phyloP scores from a whole-genome alignment of 2,797 vertebrate genomes.

The Pteronotus mesoamericanus region DNA sequence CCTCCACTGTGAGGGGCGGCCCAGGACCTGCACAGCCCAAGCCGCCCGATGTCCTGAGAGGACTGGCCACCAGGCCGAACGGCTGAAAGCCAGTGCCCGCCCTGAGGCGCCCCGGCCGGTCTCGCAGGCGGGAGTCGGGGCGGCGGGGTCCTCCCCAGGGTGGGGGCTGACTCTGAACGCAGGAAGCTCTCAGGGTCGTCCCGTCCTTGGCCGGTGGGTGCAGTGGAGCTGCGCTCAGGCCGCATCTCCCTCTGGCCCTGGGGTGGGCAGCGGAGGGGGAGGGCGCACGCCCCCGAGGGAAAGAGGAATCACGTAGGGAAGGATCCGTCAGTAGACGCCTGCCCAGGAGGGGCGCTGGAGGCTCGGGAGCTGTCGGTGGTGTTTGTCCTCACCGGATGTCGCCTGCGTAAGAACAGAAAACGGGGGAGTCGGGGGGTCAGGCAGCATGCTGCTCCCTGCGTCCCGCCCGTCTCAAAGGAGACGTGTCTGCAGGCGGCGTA shows the following conservation, averaged over 20 bases:
- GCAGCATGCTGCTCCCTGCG: accelerated
- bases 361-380: neutral
- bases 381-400: neutral
- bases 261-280: neutral
- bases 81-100: neutral
- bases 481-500: neutral
- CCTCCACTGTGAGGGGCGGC: accelerated
- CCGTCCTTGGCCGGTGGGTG: neutral
- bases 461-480: neutral
- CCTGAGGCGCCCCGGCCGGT: neutral
- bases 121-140: accelerated
- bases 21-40: neutral
- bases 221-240: neutral
- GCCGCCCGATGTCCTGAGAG: neutral
- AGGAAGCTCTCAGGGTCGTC: no score
- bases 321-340: neutral
- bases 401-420: neutral
- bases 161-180: neutral
- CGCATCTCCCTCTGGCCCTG: accelerated
- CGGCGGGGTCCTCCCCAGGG: no score
- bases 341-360: neutral
- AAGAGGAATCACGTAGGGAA: neutral
- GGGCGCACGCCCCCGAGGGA: accelerated
- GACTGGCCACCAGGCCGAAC: neutral
- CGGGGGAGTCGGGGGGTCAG: neutral